Conservation (phyloP, 2,888 invertebrate species). For the Incurvaria masculella region DNA sequence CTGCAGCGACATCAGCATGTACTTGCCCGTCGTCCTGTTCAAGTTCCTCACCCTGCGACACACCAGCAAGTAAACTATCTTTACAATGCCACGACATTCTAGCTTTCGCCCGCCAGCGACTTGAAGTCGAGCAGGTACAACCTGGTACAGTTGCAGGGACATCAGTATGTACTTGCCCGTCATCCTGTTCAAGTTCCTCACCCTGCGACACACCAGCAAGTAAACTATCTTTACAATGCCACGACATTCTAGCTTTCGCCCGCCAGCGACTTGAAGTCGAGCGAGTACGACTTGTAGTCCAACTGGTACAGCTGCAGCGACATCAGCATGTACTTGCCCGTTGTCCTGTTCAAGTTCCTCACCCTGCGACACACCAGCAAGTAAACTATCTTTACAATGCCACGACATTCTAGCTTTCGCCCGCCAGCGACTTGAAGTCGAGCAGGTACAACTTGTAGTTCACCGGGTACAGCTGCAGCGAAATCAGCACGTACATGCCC, state of each 20-base stretch:
- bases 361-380: too few species aligned
- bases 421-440: constrained; percentile 94
- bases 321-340: constrained; percentile 92
- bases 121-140: constrained; percentile 98
- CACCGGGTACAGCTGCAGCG: constrained; percentile 97
- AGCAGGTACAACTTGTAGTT: constrained; percentile 96
- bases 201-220: too few species aligned
- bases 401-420: constrained; percentile 71
- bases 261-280: constrained; percentile 96
- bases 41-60: constrained; percentile 88
- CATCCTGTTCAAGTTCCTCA: constrained; percentile 83
- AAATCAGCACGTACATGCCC: constrained; percentile 93
- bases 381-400: too few species aligned
- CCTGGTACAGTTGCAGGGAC: constrained; percentile 97
- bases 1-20: constrained; percentile 97
- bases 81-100: too few species aligned
- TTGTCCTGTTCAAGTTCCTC: constrained; percentile 79
- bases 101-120: constrained; percentile 78
- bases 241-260: constrained; percentile 73
- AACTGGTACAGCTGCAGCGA: constrained; percentile 98
- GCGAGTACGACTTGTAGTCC: constrained; percentile 94
- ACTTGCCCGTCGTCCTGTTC: constrained; percentile 78
- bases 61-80: too few species aligned
- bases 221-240: too few species aligned
- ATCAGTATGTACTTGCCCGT: constrained; percentile 90